Evolutionary conservation across 2,888 invertebrate genomes (phyloP), one percentile per base, ranked within the genome.

Genomic region (Hyposoter didymator): DNA sequence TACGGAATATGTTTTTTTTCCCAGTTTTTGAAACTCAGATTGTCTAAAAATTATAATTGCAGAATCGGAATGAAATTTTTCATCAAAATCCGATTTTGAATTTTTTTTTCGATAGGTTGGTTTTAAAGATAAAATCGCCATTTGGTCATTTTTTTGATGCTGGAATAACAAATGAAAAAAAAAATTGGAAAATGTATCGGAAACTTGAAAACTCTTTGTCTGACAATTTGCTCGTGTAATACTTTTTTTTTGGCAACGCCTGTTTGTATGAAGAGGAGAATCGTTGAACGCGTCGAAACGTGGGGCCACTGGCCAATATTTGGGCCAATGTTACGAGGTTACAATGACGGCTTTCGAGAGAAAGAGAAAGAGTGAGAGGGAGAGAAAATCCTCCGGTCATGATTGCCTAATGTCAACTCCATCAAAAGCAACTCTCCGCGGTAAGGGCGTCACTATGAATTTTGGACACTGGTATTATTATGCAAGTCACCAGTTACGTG

Each of bases 251-350:
- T 28, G 14, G 59, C 59, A 22, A 59, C 59, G 39, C 28, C 28
- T 12, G 59, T 28, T 12, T 59, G 28, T 22, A 12, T 14, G 28
- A 28, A 59, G 14, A 59, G 28, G 43, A 43, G 69, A 78, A 59
- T 55, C 62, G 55, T 64, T 76, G 49, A 75, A 64, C 19, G 82
- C 64, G 62, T 84, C 85, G 85, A 81, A 82, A 82, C 66, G 74
- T 84, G 90, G 91, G 91, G 92, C 90, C 91, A 90, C 85, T 92
- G 92, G 91, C 92, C 92, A 92, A 89, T 91, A 92, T 92, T 90
- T 88, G 90, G 93, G 92, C 91, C 93, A 93, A 93, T 93, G 93
- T 93, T 92, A 92, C 90, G 74, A 59, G 73, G 47, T 64, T 45
- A 47, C 78, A 72, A 79, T 47, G 66, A 81, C 22, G 47, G 69